Conservation (phyloP, 1,140 invertebrate genomes). For the Bombus confusus region DNA sequence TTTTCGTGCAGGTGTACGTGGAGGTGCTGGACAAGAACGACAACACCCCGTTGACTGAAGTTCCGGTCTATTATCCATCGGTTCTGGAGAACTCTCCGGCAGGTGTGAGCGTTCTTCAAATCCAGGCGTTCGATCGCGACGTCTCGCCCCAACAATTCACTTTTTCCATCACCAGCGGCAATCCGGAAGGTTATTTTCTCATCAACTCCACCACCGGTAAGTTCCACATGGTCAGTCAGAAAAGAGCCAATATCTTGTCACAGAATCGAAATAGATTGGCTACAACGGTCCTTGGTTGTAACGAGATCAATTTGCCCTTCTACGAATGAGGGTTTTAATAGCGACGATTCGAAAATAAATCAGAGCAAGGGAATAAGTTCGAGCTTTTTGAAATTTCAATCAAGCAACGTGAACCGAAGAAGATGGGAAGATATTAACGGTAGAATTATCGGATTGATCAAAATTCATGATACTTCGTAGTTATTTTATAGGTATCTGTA, state of each 20-base stretch:
- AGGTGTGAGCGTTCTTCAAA: slow-evolving; percentile 88
- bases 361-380: no score
- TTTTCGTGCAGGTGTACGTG: slow-evolving; percentile 90
- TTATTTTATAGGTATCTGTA: no score
- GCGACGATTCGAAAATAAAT: neutral
- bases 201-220: slow-evolving; percentile 93
- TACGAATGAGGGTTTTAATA: slow-evolving; percentile 51
- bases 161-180: slow-evolving; percentile 94
- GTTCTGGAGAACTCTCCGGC: slow-evolving; percentile 92
- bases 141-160: slow-evolving; percentile 86
- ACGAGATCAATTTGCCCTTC: slow-evolving; percentile 51
- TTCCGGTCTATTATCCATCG: slow-evolving; percentile 92
- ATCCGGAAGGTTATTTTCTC: slow-evolving; percentile 94
- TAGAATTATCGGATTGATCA: no score
- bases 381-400: neutral
- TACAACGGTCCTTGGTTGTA: slow-evolving; percentile 18
- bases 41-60: slow-evolving; percentile 93
- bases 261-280: slow-evolving; percentile 52
- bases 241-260: slow-evolving; percentile 26
- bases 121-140: slow-evolving; percentile 92
- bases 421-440: no score
- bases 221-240: slow-evolving; percentile 58
- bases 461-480: no score
- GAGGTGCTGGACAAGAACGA: slow-evolving; percentile 96
- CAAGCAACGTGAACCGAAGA: neutral